phyloP scores from a whole-genome alignment of 1,140 invertebrate genomes.

The Ephestia elutella region DNA sequence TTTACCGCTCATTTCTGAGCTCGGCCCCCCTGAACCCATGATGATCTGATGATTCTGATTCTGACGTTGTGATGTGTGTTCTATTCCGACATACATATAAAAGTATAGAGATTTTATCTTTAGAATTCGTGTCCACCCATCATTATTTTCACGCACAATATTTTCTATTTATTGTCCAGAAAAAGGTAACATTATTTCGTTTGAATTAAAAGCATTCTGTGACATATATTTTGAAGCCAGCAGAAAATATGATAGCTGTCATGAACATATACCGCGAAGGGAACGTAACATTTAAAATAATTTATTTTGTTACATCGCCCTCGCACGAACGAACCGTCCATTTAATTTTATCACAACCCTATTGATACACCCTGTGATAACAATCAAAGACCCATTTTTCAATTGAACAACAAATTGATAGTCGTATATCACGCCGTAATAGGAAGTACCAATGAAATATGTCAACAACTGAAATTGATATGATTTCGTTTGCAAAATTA shows the following conservation, averaged over 20 bases:
- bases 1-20: too few species aligned
- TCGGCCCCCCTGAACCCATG: too few species aligned
- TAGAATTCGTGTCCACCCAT: not conserved
- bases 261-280: not conserved
- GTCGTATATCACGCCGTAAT: not conserved
- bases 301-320: not conserved
- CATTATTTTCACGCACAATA: not conserved
- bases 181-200: not conserved
- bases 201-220: not conserved
- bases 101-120: not conserved
- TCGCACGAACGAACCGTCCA: too few species aligned
- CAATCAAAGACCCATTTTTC: not conserved
- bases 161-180: not conserved
- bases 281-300: constrained; percentile 1
- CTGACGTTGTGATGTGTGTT: too few species aligned
- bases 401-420: not conserved
- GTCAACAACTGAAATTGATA: not conserved
- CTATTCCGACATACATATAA: too few species aligned
- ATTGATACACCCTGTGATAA: not conserved
- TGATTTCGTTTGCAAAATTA: too few species aligned
- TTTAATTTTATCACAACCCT: not conserved
- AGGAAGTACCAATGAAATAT: not conserved
- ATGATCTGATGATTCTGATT: too few species aligned
- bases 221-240: not conserved
- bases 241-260: constrained; percentile 3